Base-by-base conservation (phyloP, 2,888 invertebrate genomes). In the Pristionchus fissidentatus region DNA sequence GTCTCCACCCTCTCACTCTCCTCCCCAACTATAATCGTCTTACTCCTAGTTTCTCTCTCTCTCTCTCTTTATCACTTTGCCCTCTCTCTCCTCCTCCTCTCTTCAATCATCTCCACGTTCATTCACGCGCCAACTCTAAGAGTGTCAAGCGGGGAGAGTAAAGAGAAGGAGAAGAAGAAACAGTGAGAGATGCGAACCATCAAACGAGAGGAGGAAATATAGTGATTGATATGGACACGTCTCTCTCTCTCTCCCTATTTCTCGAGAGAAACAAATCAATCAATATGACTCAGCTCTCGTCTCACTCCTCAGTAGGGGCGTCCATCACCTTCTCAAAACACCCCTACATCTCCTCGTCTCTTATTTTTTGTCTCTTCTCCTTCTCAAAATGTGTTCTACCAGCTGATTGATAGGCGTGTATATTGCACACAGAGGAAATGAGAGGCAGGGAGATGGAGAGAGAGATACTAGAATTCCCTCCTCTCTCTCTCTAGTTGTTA, bases 21-120 rank as follows among this genome's bases (percentile, higher is more conserved):
- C 43, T 43, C 41, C 26, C 70, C 70, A 41, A 70, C n/a, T 41
- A 70, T 70, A 70, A 70, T 70, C 70, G 70, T 70, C 70, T 70
- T 70, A 70, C 70, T 19, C 57, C 49, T 19, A n/a, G 29, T 57
- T 46, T 26, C 66, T 46, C 83, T 83, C 75, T 75, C 29, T 43
- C 22, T 41, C 66, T 41, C 66, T 82, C 60, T 82, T 66, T 62
- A 62, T 78, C 70, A 43, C 29, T 38, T 57, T n/a, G 55, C 75
- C 22, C 66, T 49, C 80, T 55, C 60, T 15, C n/a, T 78, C 52
- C 55, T 52, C 66, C 41, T 35, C 4, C n/a, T 66, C 66, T 66
- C 66, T 66, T 32, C 38, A 3, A 41, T 43, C 75, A 22, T 22
- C 35, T 43, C 22, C 32, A 22, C 77, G 77, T 77, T 55, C 55